Conservation (phyloP, 2,797 vertebrate genomes). For the Hyperoplus lanceolatus region DNA sequence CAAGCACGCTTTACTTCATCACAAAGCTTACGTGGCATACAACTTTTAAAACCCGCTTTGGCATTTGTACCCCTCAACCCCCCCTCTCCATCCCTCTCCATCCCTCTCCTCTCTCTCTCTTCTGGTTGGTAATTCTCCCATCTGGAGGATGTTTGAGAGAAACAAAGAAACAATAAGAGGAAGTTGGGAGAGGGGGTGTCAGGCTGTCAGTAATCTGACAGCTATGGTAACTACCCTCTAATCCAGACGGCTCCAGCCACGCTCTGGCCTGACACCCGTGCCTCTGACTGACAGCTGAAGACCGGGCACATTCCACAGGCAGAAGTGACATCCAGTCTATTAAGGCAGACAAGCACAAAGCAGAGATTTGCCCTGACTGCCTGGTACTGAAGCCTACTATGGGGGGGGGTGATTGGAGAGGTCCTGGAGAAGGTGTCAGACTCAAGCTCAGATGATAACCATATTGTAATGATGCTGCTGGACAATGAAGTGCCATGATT, state of each 20-base stretch:
- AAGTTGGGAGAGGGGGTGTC: conserved; percentile 98
- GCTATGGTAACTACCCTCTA: conserved; percentile 99
- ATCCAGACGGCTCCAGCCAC: conserved; percentile 98
- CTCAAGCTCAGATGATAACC: conserved; percentile 99
- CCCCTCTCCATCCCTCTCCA: conserved; percentile 29
- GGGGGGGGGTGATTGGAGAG: conserved; percentile 96
- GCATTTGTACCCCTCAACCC: conserved; percentile 64
- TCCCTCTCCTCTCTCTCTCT: conserved; percentile 58
- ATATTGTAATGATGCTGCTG: conserved; percentile 99
- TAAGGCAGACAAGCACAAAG: conserved; percentile 99
- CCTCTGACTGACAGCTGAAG: conserved; percentile 99
- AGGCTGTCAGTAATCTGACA: conserved; percentile 99
- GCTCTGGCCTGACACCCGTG: conserved; percentile 96
- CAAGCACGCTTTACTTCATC: conserved; percentile 82
- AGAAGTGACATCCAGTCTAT: conserved; percentile 99
- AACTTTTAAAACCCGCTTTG: conserved; percentile 84
- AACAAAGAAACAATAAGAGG: conserved; percentile 97
- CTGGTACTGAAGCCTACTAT: conserved; percentile 96
- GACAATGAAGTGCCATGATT: conserved; percentile 98
- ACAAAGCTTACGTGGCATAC: conserved; percentile 84
- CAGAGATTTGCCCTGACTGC: conserved; percentile 98
- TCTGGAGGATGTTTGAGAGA: conserved; percentile 90
- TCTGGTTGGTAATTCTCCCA: conserved; percentile 86
- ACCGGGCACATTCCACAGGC: conserved; percentile 97
- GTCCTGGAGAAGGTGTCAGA: conserved; percentile 98